Evolutionary conservation across 2,113 vertebrate genomes (phyloP), one percentile per base, ranked within the genome.

Genomic region (Rhineura floridana): DNA sequence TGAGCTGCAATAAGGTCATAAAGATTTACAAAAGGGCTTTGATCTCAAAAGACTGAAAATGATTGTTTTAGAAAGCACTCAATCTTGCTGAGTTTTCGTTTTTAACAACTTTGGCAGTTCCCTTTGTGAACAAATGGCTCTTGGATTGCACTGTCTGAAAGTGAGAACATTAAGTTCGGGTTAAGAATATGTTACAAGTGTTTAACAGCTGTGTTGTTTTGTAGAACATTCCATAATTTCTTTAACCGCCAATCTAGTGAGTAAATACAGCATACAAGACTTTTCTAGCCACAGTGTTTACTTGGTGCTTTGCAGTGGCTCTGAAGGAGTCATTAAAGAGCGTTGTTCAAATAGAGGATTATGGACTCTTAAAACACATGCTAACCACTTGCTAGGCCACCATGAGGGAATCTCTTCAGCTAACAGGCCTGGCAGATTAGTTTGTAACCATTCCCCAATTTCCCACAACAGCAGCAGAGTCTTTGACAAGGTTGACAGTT

Each of bases 321-420:
- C 92, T 93, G 93, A 96, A 95, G 92, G 92, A 95, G 92, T 94
- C 91, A 93, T 95, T 96, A 95, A 95, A 90, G 93, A 94, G 89
- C 95, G 91, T 95, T 95, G 94, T 96, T 94, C 95, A 96, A 95
- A 95, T 90, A 96, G 0, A 75, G 94, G 95, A 95, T 96, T 96
- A 94, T 80, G 87, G 94, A 88, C 93, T 95, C 90, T 95, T 95
- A 94, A 95, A 95, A 95, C 93, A 90, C 85, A 90, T 55, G 88
- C 91, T 93, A 92, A 94, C 94, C 93, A 93, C 95, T 96, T 85
- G 80, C 88, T 94, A 88, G 91, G 93, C 93, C 92, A 89, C 94
- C 93, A 91, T 50, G 65, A 88, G 85, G 75, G 92, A 52, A 88
- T 83, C 55, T 94, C 93, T 91, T 93, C 92, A 86, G 48, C 89